Evolutionary conservation across 2,113 vertebrate genomes (phyloP), one percentile per base, ranked within the genome.

Genomic region (Spilogale gracilis): DNA sequence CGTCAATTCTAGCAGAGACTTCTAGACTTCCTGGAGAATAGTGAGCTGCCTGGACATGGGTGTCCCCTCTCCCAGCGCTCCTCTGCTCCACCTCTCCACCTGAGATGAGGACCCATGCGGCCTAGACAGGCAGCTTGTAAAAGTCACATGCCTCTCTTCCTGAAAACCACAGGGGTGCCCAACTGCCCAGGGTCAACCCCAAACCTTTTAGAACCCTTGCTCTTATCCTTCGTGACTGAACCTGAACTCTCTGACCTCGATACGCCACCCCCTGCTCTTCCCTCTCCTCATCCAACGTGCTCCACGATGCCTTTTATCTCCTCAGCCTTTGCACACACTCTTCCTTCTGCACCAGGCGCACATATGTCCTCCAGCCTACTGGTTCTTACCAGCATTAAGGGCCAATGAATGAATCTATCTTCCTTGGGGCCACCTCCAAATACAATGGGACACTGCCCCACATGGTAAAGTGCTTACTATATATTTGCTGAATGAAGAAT

Each of bases 1-100:
- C 0, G 18, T 23, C 0, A 0, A 3, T 3, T 17, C 60, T 6
- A 5, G 76, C 0, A 0, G 2, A 38, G 63, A 5, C 50, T 1
- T 12, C 45, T 0, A 2, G 23, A 11, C 14, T 4, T 9, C 27
- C 3, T 3, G 58, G 54, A 6, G 56, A 38, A 2, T 5, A 3
- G 3, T 0, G 21, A 20, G 38, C 3, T 17, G 23, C 23, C 21
- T 3, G 50, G 32, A 9, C 38, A 2, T 32, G 10, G 25, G 2
- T 9, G 2, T 4, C 20, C 0, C 18, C 14, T n/a, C 23, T 6
- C 20, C 20, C 9, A 12, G 3, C 9, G 5, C 6, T 4, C 32
- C n/a, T 25, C 38, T 0, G 32, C 25, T 17, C 43, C 3, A 0
- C 5, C 61, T 27, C 10, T 32, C 48, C 8, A 9, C 4, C 5